phyloP scores from a whole-genome alignment of 2,888 invertebrate species.

The Archips crataeganus region DNA sequence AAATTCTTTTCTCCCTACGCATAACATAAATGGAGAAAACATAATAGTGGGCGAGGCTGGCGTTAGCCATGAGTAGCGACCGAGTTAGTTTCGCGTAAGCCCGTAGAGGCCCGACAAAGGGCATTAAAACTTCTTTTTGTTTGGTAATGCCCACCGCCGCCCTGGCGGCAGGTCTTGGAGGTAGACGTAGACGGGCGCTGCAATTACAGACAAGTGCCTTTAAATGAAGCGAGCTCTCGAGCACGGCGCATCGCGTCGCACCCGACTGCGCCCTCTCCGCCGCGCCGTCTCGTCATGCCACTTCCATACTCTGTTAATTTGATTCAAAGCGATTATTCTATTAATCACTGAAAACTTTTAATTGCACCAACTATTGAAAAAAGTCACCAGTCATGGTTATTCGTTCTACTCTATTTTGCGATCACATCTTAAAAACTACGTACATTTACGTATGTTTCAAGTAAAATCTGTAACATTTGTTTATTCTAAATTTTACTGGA shows the following conservation, averaged over 20 bases:
- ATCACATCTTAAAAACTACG: not conserved
- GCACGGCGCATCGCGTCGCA: conserved; percentile 82
- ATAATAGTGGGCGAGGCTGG: conserved; percentile 30
- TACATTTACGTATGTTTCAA: conserved; percentile 7
- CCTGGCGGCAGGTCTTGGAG: conserved; percentile 77
- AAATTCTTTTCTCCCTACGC: conserved; percentile 9
- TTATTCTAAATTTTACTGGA: conserved; percentile 70
- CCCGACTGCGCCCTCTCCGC: conserved; percentile 73
- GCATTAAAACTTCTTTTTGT: conserved; percentile 82
- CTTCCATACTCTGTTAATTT: conserved; percentile 74
- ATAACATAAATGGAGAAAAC: conserved; percentile 30
- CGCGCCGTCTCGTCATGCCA: conserved; percentile 54
- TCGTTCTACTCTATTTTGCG: not conserved
- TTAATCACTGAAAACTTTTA: conserved; percentile 45
- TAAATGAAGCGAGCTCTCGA: conserved; percentile 85
- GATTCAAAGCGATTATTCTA: conserved; percentile 67
- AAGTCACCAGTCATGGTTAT: not conserved
- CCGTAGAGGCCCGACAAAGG: conserved; percentile 63
- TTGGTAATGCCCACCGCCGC: conserved; percentile 69
- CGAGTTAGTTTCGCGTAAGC: conserved; percentile 50
- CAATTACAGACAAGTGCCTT: conserved; percentile 85
- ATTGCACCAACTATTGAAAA: conserved; percentile 21
- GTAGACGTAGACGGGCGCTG: conserved; percentile 59
- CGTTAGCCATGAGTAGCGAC: conserved; percentile 24
- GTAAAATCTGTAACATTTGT: conserved; percentile 65